phyloP scores from a whole-genome alignment of 2,113 vertebrate genomes.

The Axis porcinus region DNA sequence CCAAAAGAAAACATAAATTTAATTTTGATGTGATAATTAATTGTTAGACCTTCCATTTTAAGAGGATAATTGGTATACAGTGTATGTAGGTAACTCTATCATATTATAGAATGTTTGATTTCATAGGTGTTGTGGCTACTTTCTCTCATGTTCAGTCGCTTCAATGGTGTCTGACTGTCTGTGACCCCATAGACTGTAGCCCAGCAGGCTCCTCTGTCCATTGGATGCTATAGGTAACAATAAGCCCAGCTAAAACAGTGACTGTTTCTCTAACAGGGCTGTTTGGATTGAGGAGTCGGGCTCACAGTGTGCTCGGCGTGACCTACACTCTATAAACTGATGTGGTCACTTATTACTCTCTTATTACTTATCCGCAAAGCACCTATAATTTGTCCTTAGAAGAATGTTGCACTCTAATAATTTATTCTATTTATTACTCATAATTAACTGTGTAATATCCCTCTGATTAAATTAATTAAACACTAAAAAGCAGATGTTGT shows the following conservation, averaged over 20 bases:
- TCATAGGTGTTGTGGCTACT: not conserved
- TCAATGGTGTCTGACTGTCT: not conserved
- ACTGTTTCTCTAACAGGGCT: not conserved
- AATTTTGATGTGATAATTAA: not conserved
- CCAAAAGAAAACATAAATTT: not conserved
- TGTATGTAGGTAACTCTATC: not conserved
- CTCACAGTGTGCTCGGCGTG: not conserved
- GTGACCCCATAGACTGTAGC: not conserved
- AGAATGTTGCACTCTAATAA: not conserved
- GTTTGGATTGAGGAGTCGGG: not conserved
- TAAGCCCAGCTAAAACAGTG: not conserved
- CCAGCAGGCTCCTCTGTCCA: not conserved
- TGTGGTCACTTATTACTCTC: not conserved
- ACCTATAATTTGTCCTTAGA: not conserved
- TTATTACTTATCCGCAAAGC: not conserved
- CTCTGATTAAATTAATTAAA: not conserved
- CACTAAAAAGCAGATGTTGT: not conserved
- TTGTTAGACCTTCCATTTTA: no score
- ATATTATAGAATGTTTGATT: not conserved
- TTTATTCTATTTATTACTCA: not conserved
- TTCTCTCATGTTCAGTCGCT: rapidly evolving
- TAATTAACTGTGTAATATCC: not conserved
- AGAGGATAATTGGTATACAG: not conserved
- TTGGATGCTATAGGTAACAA: not conserved
- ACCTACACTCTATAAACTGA: not conserved